Evolutionary conservation across 2,113 vertebrate species (phyloP).

Genomic region (Corythoichthys haematopterus): DNA sequence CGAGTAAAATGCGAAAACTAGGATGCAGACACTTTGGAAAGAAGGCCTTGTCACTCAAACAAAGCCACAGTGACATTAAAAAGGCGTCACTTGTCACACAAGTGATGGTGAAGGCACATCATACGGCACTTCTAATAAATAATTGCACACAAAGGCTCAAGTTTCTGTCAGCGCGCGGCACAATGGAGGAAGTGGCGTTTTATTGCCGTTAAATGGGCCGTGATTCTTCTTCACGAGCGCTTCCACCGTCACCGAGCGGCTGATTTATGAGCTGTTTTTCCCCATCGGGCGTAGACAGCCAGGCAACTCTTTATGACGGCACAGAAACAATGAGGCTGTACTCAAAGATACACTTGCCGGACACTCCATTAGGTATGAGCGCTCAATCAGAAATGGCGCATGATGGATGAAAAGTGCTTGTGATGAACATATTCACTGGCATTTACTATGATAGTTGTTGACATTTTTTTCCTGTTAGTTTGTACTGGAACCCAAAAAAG

Average conservation of each 20-base stretch:
- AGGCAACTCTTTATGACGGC: slow-evolving; percentile 16
- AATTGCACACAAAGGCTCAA: slow-evolving; percentile 21
- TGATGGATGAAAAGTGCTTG: not conserved
- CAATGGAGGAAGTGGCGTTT: slow-evolving; percentile 12
- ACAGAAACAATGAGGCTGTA: not conserved
- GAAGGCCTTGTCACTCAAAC: slow-evolving; percentile 26
- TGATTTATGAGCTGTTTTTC: slow-evolving; percentile 20
- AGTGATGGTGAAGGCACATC: not conserved
- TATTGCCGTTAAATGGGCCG: slow-evolving; percentile 18
- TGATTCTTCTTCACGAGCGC: not conserved
- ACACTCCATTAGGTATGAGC: not conserved
- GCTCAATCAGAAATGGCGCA: not conserved
- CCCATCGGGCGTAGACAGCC: slow-evolving; percentile 17
- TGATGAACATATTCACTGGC: too few species aligned
- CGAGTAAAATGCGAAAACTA: not conserved
- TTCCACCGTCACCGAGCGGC: not conserved
- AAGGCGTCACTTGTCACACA: slow-evolving; percentile 1
- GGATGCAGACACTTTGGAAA: not conserved
- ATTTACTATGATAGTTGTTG: too few species aligned
- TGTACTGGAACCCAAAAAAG: too few species aligned
- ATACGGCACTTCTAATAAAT: slow-evolving; percentile 1
- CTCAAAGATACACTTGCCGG: not conserved
- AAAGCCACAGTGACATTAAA: slow-evolving; percentile 1
- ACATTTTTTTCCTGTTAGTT: too few species aligned
- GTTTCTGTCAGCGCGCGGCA: slow-evolving; percentile 13